A percentile compares a stretch with the other conserved stretches of the same genome.
phyloP scores from a whole-genome alignment of 2,888 invertebrate genomes.

The Torymus aiolomorphi region DNA sequence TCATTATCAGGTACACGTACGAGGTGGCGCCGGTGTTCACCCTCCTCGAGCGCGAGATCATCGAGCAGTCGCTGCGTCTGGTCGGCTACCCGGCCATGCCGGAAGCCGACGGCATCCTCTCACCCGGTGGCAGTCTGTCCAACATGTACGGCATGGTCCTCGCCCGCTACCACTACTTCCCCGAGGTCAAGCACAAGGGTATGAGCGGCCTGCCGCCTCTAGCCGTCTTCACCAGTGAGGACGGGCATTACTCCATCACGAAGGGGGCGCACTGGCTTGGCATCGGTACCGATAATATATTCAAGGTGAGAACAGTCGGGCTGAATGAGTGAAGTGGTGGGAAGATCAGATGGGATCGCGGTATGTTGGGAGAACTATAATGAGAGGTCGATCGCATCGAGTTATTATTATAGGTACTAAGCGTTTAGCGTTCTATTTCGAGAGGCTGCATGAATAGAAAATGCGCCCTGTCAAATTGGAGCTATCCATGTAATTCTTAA shows the following conservation, averaged over 20 bases:
- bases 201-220: conserved; percentile 80
- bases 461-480: too few species aligned
- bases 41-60: conserved; percentile 83
- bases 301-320: conserved; percentile 62
- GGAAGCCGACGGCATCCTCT: conserved; percentile 86
- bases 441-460: too few species aligned
- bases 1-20: conserved; percentile 82
- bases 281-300: conserved; percentile 85
- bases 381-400: too few species aligned
- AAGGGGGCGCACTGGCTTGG: conserved; percentile 91
- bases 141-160: conserved; percentile 87
- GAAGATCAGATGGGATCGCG: too few species aligned
- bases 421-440: too few species aligned
- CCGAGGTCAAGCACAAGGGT: conserved; percentile 83
- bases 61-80: conserved; percentile 79
- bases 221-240: conserved; percentile 86
- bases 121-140: conserved; percentile 87
- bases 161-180: conserved; percentile 83
- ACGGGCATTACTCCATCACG: conserved; percentile 88
- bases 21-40: conserved; percentile 90
- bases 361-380: too few species aligned
- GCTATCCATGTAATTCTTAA: too few species aligned
- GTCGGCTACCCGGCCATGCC: conserved; percentile 78
- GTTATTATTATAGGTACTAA: too few species aligned
- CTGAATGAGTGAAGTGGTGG: too few species aligned